A percentile compares a stretch with the other conserved stretches of the same genome.
Conservation (phyloP, 2,888 invertebrate genomes). For the Pseudococcus longispinus region DNA sequence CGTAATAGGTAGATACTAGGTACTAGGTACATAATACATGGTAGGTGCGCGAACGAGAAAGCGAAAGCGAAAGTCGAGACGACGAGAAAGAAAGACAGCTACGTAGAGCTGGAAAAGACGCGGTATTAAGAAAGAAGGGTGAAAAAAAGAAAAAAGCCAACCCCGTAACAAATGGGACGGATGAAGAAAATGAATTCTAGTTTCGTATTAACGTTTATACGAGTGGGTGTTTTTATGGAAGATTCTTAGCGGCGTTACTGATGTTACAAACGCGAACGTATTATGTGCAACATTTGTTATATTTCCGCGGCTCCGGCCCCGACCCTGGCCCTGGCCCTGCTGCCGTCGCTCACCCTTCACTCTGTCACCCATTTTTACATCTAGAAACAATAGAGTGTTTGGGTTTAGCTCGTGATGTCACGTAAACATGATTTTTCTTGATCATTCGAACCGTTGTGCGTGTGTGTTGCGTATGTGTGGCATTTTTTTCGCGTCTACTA, state of each 20-base stretch:
- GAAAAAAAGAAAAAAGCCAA: background rate
- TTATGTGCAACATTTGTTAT: constrained; percentile 52
- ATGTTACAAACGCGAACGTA: constrained; percentile 49
- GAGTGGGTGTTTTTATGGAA: constrained; percentile 50
- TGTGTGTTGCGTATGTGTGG: background rate
- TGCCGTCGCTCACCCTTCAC: background rate
- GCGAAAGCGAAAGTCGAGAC: too few species aligned
- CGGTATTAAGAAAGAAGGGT: too few species aligned
- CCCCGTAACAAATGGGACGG: constrained; percentile 49
- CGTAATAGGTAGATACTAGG: too few species aligned
- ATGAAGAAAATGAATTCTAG: constrained; percentile 52
- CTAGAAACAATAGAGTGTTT: constrained; percentile 46
- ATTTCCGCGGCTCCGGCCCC: background rate
- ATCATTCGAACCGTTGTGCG: constrained; percentile 19
- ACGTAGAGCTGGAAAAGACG: too few species aligned
- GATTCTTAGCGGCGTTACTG: constrained; percentile 42
- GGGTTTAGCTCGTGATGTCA: constrained; percentile 43
- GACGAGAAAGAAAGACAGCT: too few species aligned
- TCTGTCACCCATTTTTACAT: background rate
- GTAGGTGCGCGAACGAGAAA: too few species aligned
- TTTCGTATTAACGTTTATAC: constrained; percentile 50
- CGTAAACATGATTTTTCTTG: constrained; percentile 54
- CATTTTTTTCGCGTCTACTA: background rate
- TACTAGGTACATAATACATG: too few species aligned
- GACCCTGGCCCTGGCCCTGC: too few species aligned